Percentiles rank a stretch among this genome's conserved stretches.
Conservation (phyloP, 2,797 vertebrate genomes). For the Platalea minor region DNA sequence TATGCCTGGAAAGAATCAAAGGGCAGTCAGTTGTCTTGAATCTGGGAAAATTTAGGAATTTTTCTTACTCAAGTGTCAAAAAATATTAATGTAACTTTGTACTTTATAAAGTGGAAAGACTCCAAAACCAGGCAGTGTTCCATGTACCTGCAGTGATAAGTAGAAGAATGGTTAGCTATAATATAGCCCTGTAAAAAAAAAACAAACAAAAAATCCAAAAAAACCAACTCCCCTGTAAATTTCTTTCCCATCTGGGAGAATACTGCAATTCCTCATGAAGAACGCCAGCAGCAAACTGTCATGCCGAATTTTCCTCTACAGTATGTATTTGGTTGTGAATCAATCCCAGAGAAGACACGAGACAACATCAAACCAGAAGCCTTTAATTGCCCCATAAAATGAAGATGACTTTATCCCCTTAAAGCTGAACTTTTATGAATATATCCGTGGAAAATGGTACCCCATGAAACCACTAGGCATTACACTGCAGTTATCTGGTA, state of each 20-base stretch:
- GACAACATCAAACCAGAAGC: not conserved
- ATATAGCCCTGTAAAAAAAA: not conserved
- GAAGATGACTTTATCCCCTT: not conserved
- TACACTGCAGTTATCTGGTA: not conserved
- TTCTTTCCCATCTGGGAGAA: slow-evolving; percentile 29
- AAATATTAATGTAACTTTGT: slow-evolving; percentile 58
- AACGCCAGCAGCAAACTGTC: not conserved
- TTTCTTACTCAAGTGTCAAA: slow-evolving; percentile 48
- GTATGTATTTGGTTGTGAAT: not conserved
- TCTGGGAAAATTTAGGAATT: slow-evolving; percentile 33
- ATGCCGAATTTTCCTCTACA: not conserved
- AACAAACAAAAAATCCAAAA: not conserved
- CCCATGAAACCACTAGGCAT: not conserved
- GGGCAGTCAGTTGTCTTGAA: not conserved
- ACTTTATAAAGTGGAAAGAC: slow-evolving; percentile 48
- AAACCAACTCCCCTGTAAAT: not conserved
- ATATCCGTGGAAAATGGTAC: not conserved
- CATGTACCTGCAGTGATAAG: slow-evolving; percentile 54
- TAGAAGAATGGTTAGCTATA: slow-evolving; percentile 29
- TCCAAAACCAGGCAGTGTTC: slow-evolving; percentile 57
- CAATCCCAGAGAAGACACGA: not conserved
- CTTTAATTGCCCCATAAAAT: not conserved
- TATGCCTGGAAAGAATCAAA: slow-evolving; percentile 29
- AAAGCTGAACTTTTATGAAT: not conserved
- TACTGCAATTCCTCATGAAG: not conserved